Evolutionary conservation across 2,797 vertebrate genomes (phyloP).

Genomic region (Diplodus puntazzo): DNA sequence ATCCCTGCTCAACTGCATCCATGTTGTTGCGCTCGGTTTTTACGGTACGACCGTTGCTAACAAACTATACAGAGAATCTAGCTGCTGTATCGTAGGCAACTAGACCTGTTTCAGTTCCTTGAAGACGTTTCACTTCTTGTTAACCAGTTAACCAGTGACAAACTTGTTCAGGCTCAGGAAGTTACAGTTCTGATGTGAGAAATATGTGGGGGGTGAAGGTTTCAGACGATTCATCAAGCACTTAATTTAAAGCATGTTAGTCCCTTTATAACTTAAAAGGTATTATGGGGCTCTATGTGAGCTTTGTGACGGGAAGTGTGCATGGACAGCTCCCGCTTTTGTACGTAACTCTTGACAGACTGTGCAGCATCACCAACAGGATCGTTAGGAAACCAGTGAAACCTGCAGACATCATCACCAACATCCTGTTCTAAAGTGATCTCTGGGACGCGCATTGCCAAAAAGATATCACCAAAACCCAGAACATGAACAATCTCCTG

Average conservation of each 20-base stretch:
- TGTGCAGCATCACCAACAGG: neutral
- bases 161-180: neutral
- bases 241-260: neutral
- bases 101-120: no score
- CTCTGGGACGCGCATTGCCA: neutral
- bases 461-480: neutral
- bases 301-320: neutral
- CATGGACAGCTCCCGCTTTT: neutral
- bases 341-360: neutral
- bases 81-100: no score
- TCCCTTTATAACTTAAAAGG: neutral
- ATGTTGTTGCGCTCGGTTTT: neutral
- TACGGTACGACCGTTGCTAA: neutral
- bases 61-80: no score
- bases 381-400: neutral
- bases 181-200: neutral
- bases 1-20: neutral
- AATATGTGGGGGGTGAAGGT: neutral
- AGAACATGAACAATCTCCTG: neutral
- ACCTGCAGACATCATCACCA: no score
- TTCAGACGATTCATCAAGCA: neutral
- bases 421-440: neutral
- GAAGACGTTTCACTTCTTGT: no score
- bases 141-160: no score
- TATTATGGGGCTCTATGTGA: neutral